Conservation (phyloP, 2,113 vertebrate genomes). For the Lasiurus cinereus region DNA sequence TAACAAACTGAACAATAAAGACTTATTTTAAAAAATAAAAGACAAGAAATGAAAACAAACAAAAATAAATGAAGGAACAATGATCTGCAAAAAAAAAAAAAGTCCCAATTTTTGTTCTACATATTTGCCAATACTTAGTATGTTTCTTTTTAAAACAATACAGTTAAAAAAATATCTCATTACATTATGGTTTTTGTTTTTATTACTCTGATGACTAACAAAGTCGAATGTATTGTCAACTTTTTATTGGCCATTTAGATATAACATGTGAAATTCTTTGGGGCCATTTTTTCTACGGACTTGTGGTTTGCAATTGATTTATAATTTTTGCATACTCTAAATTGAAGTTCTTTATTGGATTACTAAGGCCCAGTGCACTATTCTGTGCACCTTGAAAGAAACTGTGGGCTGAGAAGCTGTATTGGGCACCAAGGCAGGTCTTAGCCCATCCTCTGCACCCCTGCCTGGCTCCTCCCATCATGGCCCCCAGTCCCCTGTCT, state of each 20-base stretch:
- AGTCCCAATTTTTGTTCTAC: too few species aligned
- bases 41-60: too few species aligned
- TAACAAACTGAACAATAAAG: too few species aligned
- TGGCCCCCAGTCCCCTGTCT: too few species aligned
- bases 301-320: not conserved
- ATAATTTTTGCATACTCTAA: not conserved
- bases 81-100: too few species aligned
- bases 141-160: conserved; percentile 34
- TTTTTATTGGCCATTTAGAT: not conserved
- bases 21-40: too few species aligned
- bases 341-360: conserved; percentile 2
- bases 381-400: too few species aligned
- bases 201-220: not conserved
- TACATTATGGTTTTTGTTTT: not conserved
- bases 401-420: too few species aligned
- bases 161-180: not conserved
- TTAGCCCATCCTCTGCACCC: too few species aligned
- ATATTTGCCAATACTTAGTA: not conserved
- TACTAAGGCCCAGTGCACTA: not conserved
- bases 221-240: not conserved
- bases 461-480: too few species aligned
- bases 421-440: too few species aligned
- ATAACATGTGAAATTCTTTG: not conserved
- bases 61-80: too few species aligned
- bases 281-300: not conserved